These are phyloP conservation scores for Brachylomia viminalis DNA, from an alignment of 2,888 invertebrate genomes.

Conservation along the genomic window DNA sequence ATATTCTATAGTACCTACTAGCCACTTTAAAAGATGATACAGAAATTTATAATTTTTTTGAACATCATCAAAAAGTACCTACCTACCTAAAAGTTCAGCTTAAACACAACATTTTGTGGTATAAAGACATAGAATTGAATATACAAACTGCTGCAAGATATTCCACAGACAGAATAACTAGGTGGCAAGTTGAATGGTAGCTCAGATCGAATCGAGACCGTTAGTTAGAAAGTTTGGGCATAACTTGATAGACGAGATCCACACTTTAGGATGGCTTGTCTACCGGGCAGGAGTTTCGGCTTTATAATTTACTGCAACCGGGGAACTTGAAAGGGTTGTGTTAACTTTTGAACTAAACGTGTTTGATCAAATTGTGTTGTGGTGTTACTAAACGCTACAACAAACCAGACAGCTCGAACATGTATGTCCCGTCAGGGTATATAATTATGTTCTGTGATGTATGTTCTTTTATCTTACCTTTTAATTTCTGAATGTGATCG, in stretches of 20 bases:
- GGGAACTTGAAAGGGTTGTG: constrained; percentile 25
- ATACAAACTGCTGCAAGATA: constrained; percentile 25
- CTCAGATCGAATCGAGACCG: constrained; percentile 50
- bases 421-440: too few species aligned
- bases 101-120: not conserved
- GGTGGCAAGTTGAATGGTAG: constrained; percentile 61
- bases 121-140: constrained; percentile 2
- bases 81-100: not conserved
- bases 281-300: constrained; percentile 38
- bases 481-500: too few species aligned
- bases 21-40: not conserved
- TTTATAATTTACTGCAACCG: constrained; percentile 45
- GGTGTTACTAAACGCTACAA: not conserved
- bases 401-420: not conserved
- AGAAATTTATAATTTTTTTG: not conserved
- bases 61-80: not conserved
- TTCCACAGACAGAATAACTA: constrained; percentile 18
- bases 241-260: constrained; percentile 59
- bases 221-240: constrained; percentile 63
- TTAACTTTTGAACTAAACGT: constrained; percentile 36
- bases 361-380: constrained; percentile 33
- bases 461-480: too few species aligned
- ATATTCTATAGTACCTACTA: too few species aligned
- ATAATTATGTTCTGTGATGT: too few species aligned
- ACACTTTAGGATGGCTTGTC: constrained; percentile 50